phyloP scores from a whole-genome alignment of 2,888 invertebrate genomes.

The Tiliacea aurago region DNA sequence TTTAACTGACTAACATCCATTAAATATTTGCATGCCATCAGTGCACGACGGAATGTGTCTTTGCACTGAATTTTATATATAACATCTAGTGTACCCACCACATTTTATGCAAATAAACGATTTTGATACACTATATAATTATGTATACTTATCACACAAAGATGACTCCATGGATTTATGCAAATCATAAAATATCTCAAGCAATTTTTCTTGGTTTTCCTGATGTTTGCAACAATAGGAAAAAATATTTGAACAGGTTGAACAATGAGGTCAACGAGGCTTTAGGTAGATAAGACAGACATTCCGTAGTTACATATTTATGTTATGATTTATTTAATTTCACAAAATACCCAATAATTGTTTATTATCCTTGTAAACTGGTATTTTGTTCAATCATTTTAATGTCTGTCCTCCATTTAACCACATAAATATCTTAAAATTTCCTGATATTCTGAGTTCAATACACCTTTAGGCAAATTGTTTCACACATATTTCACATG shows the following conservation, averaged over 20 bases:
- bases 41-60: no score
- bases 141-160: background rate
- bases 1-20: no score
- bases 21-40: no score
- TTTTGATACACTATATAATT: no score
- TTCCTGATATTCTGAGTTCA: constrained; percentile 21
- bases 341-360: constrained; percentile 31
- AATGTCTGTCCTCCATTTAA: background rate
- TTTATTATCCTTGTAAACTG: constrained; percentile 30
- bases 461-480: background rate
- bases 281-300: constrained; percentile 14
- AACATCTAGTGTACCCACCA: no score
- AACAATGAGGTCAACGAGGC: background rate
- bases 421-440: constrained; percentile 8
- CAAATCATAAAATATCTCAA: constrained; percentile 11
- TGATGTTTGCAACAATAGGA: constrained; percentile 11
- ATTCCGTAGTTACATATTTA: background rate
- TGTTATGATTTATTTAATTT: constrained; percentile 22
- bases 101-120: no score
- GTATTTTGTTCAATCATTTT: background rate
- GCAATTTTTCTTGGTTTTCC: constrained; percentile 33
- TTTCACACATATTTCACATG: background rate
- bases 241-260: constrained; percentile 1
- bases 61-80: no score
- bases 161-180: constrained; percentile 5